These are phyloP conservation scores for Heteromyza rotundicornis DNA, from an alignment of 2,888 invertebrate genomes.

Conservation along the genomic window DNA sequence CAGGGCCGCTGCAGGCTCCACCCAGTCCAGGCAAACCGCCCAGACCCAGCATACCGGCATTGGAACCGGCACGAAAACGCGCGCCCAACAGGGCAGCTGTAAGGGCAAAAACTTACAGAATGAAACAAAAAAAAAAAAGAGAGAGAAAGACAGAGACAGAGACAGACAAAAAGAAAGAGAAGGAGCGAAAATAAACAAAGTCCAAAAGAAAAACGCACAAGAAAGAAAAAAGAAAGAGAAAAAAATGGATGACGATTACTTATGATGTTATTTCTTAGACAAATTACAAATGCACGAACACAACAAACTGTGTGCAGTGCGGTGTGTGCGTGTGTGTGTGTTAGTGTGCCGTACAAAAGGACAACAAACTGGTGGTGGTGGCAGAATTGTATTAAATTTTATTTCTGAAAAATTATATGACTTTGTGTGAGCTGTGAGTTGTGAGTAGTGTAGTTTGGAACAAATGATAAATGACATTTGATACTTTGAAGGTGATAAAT, in stretches of 20 bases:
- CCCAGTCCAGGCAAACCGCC: conserved; percentile 50
- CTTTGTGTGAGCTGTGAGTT: too few relatives aligned
- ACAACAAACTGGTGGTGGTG: too few relatives aligned
- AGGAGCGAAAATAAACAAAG: not conserved
- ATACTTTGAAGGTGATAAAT: too few relatives aligned
- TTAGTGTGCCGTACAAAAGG: too few relatives aligned
- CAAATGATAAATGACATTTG: too few relatives aligned
- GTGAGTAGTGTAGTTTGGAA: too few relatives aligned
- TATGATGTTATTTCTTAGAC: conserved; percentile 8
- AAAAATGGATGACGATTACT: conserved; percentile 10
- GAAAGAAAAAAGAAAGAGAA: conserved; percentile 28
- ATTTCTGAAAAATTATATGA: too few relatives aligned
- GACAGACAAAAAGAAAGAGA: conserved; percentile 33
- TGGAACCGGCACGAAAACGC: conserved; percentile 77
- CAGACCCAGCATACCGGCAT: conserved; percentile 75
- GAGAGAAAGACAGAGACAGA: conserved; percentile 31
- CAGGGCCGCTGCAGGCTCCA: conserved; percentile 31
- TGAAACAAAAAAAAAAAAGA: conserved; percentile 29
- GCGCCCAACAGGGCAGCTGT: conserved; percentile 82
- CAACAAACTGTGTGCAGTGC: not conserved
- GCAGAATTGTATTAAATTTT: too few relatives aligned
- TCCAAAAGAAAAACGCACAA: conserved; percentile 1
- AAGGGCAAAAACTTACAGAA: conserved; percentile 61
- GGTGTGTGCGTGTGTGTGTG: not conserved
- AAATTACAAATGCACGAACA: conserved; percentile 9